Evolutionary conservation across 2,113 vertebrate genomes (phyloP).

Genomic region (Epinephelus fuscoguttatus): DNA sequence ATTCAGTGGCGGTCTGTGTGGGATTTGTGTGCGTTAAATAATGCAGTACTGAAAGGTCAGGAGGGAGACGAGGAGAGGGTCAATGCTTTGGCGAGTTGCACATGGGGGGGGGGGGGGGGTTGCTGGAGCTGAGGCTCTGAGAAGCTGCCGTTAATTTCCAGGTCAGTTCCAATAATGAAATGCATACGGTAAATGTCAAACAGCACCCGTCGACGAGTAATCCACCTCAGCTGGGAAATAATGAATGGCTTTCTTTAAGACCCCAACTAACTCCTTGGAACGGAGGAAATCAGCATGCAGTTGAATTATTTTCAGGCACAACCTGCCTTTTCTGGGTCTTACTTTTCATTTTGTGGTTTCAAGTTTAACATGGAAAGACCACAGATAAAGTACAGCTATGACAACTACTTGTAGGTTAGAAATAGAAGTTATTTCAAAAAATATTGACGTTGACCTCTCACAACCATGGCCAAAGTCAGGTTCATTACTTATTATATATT

Average conservation of each 20-base stretch:
- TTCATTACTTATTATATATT: neutral
- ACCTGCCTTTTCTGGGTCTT: slow-evolving; percentile 31
- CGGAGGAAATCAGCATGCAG: slow-evolving; percentile 50
- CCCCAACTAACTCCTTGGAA: slow-evolving; percentile 68
- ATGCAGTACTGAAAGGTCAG: slow-evolving; percentile 86
- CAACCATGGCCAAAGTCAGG: neutral
- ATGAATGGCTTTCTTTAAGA: slow-evolving; percentile 83
- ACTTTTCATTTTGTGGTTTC: slow-evolving; percentile 15
- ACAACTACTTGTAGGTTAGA: neutral
- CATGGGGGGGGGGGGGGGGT: slow-evolving; percentile 14
- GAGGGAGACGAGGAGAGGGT: slow-evolving; percentile 78
- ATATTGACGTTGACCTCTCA: neutral
- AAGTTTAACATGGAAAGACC: slow-evolving; percentile 17
- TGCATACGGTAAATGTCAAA: slow-evolving; percentile 89
- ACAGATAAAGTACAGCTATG: neutral
- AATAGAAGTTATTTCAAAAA: neutral
- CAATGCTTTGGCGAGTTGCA: slow-evolving; percentile 74
- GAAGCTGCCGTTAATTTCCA: slow-evolving; percentile 84
- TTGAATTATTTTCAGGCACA: slow-evolving; percentile 61
- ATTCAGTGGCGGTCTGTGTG: slow-evolving; percentile 79
- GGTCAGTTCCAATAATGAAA: slow-evolving; percentile 89
- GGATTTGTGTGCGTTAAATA: slow-evolving; percentile 87
- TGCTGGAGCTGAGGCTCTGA: slow-evolving; percentile 54
- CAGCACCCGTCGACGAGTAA: slow-evolving; percentile 78
- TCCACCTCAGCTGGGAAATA: slow-evolving; percentile 85